Evolutionary conservation across 2,797 vertebrate species (phyloP), one percentile per base, ranked within the genome.

Genomic region (Alauda arvensis): DNA sequence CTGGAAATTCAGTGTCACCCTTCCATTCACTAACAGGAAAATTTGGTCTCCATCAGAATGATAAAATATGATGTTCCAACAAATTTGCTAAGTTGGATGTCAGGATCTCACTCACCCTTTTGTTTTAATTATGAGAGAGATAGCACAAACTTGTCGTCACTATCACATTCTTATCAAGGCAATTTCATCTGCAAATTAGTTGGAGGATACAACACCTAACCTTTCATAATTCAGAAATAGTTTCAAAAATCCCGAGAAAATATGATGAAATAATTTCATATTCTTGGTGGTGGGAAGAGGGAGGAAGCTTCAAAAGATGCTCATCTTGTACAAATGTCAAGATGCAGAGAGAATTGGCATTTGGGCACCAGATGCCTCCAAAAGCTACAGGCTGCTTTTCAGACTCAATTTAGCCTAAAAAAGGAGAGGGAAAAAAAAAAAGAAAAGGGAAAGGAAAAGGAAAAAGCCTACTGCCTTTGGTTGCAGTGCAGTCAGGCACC

Each of bases 201-300:
- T 79, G 80, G 34, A 70, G 68, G 56, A 55, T 42, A 84, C 26
- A n/a, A n/a, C 40, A 25, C 71, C 67, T 72, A 84, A 60, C 42
- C 40, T 74, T 74, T 89, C 33, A 18, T 77, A 89, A 90, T 85
- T 78, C 76, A 75, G 75, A 59, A 85, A 87, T 34, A n/a, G 37
- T 87, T 91, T 84, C 46, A 37, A 29, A 76, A 88, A 74, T 46
- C 43, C 83, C 66, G 57, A 48, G 69, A 66, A 53, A 61, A 77
- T 78, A 29, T 42, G 15, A 51, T 34, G 6, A 61, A 59, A 31
- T 40, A 12, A 63, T 72, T 55, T 76, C 69, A 25, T n/a, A 59
- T 68, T 65, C 66, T 23, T 62, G 40, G 28, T 29, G 28, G 15
- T 33, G 39, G 33, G 18, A 70, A 77, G 52, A 33, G 40, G 31